These are phyloP conservation scores for Nasonia giraulti DNA, from an alignment of 1,140 invertebrate genomes.

Conservation along the genomic window DNA sequence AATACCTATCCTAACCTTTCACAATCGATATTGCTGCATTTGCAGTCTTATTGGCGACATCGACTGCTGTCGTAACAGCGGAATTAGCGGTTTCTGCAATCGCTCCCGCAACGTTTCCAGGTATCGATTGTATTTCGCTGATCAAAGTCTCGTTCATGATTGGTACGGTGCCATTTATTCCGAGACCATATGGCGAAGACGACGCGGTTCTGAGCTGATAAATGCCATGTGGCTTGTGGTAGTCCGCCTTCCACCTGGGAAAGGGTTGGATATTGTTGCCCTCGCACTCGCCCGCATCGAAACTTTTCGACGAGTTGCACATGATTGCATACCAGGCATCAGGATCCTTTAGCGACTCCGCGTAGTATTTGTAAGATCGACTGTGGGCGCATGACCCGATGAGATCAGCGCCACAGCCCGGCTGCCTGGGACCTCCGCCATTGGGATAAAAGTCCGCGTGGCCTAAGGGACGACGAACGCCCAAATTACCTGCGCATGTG, in stretches of 20 bases:
- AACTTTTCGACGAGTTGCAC: neutral
- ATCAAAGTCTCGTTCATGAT: too few relatives aligned
- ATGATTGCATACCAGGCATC: neutral
- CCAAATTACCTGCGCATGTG: neutral
- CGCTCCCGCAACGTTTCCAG: too few relatives aligned
- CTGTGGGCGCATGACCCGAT: neutral
- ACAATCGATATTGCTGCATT: too few relatives aligned
- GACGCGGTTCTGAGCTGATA: conserved; percentile 1
- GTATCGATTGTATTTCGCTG: too few relatives aligned
- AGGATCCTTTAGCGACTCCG: neutral
- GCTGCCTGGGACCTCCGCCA: conserved; percentile 38
- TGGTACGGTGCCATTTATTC: neutral
- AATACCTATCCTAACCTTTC: too few relatives aligned
- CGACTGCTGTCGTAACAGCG: too few relatives aligned
- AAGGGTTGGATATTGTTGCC: neutral
- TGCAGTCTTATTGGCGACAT: too few relatives aligned
- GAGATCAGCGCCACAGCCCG: neutral
- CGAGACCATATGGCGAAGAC: conserved; percentile 7
- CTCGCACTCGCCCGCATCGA: neutral
- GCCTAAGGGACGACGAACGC: neutral
- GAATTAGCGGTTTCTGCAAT: too few relatives aligned
- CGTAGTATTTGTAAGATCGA: neutral
- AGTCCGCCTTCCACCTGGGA: neutral
- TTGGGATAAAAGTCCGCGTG: conserved; percentile 41
- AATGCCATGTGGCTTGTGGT: neutral